Base-by-base conservation (phyloP, 2,888 invertebrate genomes). In the Patella depressa region DNA sequence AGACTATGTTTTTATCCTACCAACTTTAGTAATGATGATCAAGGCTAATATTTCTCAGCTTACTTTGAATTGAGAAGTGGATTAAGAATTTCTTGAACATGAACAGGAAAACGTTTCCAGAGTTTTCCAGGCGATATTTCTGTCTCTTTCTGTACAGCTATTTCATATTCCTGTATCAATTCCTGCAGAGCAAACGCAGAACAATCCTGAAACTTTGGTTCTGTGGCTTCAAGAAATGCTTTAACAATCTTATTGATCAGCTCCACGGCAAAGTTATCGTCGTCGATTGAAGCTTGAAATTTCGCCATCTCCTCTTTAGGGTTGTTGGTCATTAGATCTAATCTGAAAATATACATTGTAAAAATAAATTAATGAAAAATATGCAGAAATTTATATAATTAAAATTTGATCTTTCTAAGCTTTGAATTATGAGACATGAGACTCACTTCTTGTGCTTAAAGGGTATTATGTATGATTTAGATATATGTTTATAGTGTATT, bases 171-270 rank as follows among this genome's bases (percentile, higher is more conserved):
- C 76, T 89, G 88, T n/a, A 93, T 85, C 53, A 92, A 85, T 80
- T 92, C 92, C 85, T 93, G 93, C 57, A 93, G 88, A 45, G 92
- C 92, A 83, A 90, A 92, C 2, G 92, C 92, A 59, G 92, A 91
- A 80, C 91, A 91, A 85, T 93, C 92, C 89, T 92, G 82, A 53
- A 87, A 82, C 72, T 85, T 82, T 3, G 92, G 89, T 77, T 92
- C 91, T 73, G 89, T 88, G 12, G 92, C 91, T 59, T 92, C 90
- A 53, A 93, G 86, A 84, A 92, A 93, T 3, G 92, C 91, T 78
- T 91, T 91, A 14, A 91, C 88, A 29, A 93, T 86, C 74, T 92
- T 91, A 77, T 88, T 89, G 59, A 93, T 89, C 72, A 92, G 87
- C 12, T 88, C 89, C 75, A 88, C 84, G 14, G 90, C 90, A 89